These are phyloP conservation scores for Ormyrus labotus DNA, from an alignment of 2,888 invertebrate genomes.

Conservation along the genomic window DNA sequence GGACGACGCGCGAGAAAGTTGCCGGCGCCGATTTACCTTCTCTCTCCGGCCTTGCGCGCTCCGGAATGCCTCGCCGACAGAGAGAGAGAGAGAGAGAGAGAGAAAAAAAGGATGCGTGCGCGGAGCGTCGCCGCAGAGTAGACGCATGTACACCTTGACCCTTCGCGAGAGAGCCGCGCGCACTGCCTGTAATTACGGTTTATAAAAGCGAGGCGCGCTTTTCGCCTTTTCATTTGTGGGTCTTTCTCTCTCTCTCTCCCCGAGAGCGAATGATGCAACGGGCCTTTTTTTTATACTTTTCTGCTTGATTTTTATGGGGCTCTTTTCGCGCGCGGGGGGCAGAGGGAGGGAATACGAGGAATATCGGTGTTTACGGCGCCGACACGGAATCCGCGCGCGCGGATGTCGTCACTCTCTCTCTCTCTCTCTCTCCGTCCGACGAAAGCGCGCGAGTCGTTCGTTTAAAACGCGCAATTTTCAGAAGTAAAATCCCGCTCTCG, in stretches of 20 bases:
- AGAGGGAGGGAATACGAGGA: background rate
- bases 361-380: background rate
- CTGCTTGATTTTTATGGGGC: background rate
- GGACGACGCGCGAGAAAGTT: constrained; percentile 47
- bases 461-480: too few species aligned
- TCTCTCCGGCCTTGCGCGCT: constrained; percentile 25
- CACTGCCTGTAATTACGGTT: background rate
- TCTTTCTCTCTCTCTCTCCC: background rate
- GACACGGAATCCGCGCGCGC: background rate
- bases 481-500: too few species aligned
- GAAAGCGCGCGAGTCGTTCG: too few species aligned
- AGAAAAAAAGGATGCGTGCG: too few species aligned
- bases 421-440: too few species aligned
- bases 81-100: too few species aligned
- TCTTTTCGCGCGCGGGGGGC: background rate
- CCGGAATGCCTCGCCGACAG: too few species aligned
- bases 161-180: background rate
- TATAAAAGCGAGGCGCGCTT: background rate
- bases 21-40: constrained; percentile 17
- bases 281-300: background rate
- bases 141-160: constrained; percentile 17
- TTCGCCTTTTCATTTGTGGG: constrained; percentile 16
- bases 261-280: background rate
- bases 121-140: too few species aligned
- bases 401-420: too few species aligned